Evolutionary conservation across 2,797 vertebrate genomes (phyloP).

Genomic region (Siniperca scherzeri): DNA sequence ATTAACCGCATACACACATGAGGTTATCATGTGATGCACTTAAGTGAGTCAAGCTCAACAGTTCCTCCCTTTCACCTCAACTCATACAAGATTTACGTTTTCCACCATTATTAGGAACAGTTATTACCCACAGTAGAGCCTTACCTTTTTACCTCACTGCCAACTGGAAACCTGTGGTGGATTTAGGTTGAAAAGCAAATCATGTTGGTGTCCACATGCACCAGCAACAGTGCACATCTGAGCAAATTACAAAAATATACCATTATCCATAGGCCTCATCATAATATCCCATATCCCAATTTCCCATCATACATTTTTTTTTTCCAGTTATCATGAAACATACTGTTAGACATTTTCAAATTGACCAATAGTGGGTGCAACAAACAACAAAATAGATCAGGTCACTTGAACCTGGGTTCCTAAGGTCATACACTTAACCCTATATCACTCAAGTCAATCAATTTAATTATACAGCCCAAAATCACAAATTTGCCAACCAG

Average conservation of each 20-base stretch:
- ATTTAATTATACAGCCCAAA: neutral
- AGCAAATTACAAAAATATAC: neutral
- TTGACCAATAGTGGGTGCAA: neutral
- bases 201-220: neutral
- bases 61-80: neutral
- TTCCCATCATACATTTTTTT: neutral
- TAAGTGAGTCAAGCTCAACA: constrained; percentile 5
- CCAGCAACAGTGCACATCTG: neutral
- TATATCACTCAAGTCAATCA: neutral
- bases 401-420: neutral
- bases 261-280: no score
- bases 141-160: neutral
- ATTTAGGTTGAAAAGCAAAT: neutral
- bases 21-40: constrained; percentile 5
- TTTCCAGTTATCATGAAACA: neutral
- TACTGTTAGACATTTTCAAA: neutral
- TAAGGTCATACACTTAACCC: neutral
- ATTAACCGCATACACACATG: neutral
- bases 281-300: no score
- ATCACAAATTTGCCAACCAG: neutral
- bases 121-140: no score
- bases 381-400: neutral
- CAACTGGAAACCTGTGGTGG: neutral
- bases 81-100: neutral
- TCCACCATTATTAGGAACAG: neutral